Percentiles rank a stretch among this genome's conserved stretches.
Evolutionary conservation across 1,140 invertebrate species (phyloP).

Genomic region (Daktulosphaira vitifoliae): DNA sequence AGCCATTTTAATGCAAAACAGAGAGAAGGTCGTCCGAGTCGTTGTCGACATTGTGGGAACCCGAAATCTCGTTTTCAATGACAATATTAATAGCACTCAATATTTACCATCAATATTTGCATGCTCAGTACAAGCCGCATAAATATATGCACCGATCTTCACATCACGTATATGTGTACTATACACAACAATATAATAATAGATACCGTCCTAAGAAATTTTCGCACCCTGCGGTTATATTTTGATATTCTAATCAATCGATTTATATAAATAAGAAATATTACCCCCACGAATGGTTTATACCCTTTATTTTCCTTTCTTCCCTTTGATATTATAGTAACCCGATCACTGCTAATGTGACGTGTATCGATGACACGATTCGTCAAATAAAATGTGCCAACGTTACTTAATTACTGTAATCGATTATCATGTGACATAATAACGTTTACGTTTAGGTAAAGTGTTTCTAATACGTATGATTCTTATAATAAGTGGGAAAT

Average conservation of each 20-base stretch:
- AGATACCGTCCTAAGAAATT: too few relatives aligned
- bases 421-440: too few relatives aligned
- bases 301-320: conserved; percentile 1
- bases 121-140: conserved; percentile 5
- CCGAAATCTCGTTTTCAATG: not conserved
- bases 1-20: conserved; percentile 30
- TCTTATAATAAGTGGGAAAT: too few relatives aligned
- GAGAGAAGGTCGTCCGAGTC: not conserved
- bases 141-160: not conserved
- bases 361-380: conserved; percentile 14
- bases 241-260: conserved; percentile 34
- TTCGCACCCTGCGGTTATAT: conserved; percentile 29
- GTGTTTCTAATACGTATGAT: too few relatives aligned
- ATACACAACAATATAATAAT: too few relatives aligned
- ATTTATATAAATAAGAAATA: conserved; percentile 10
- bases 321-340: conserved; percentile 10
- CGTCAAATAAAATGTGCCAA: too few relatives aligned
- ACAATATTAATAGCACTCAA: conserved; percentile 33
- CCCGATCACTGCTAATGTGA: conserved; percentile 15
- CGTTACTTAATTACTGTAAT: too few relatives aligned
- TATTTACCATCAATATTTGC: conserved; percentile 34
- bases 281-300: not conserved
- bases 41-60: conserved; percentile 20
- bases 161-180: conserved; percentile 10
- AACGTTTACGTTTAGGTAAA: too few relatives aligned